Conservation (phyloP, 2,888 invertebrate genomes). For the Trilocha varians region DNA sequence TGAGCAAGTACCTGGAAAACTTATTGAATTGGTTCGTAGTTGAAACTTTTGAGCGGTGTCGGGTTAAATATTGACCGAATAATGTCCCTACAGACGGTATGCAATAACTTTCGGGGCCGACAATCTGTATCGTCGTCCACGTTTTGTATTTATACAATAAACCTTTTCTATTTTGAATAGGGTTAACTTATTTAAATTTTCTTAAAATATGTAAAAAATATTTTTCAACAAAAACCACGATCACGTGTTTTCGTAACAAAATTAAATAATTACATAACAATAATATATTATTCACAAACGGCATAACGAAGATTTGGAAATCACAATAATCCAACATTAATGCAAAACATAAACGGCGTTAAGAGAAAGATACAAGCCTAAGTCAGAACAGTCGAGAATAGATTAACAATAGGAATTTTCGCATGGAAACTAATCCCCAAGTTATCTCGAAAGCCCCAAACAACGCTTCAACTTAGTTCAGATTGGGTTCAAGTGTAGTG, state of each 20-base stretch:
- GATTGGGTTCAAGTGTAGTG: constrained; percentile 32
- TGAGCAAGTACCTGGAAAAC: constrained; percentile 34
- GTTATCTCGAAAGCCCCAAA: constrained; percentile 27
- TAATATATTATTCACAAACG: no score
- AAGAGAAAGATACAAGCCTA: neutral
- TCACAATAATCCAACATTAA: no score
- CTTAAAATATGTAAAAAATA: no score
- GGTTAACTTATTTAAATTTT: no score
- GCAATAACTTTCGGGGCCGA: no score
- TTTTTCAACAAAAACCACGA: no score
- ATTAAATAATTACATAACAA: no score
- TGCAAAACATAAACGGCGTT: neutral
- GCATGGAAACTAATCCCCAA: constrained; percentile 39
- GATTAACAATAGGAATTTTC: constrained; percentile 31
- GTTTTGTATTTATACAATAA: no score
- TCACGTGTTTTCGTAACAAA: no score
- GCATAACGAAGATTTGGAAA: no score
- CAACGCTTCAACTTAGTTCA: constrained; percentile 28
- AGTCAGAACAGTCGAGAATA: constrained; percentile 26
- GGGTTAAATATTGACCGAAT: constrained; percentile 33
- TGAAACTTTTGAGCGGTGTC: constrained; percentile 33
- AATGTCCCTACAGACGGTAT: neutral
- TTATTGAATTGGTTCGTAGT: constrained; percentile 43
- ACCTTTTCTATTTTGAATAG: no score
- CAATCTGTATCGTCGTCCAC: neutral